Evolutionary conservation across 2,888 invertebrate species (phyloP), one percentile per base, ranked within the genome.

Genomic region (Nomada ruficornis): DNA sequence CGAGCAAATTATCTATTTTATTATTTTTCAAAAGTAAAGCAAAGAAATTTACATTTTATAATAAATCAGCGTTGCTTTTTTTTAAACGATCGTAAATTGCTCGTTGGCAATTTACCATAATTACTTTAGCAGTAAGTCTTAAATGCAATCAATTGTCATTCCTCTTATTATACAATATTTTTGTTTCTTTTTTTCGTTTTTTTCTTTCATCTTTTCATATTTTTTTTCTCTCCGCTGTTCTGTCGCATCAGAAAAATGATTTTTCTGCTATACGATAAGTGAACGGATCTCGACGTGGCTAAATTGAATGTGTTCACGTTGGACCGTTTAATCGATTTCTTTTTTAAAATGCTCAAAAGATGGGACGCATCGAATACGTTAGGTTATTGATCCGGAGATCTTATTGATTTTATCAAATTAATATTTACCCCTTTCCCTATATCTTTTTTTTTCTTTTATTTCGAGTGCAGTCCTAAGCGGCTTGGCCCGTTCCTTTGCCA

Each of bases 401-500:
- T 70, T 72, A 54, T 68, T 60, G 13, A 54, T 83, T 83, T 83
- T 83, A 83, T 74, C 71, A 18, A 64, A 47, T 77, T 50, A 20
- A 47, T 63, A 52, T 62, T 29, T 44, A 36, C 47, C 64, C 62
- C 15, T 54, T 20, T 52, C 36, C 26, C 65, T 62, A 36, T 44
- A 59, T 11, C 50, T 67, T 70, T 50, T 65, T 60, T 64, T 74
- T 68, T 52, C 20, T 78, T 82, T 84, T 80, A 75, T 47, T 84
- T 86, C 60, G 62, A 70, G 73, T 67, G 63, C 57, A 81, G 71
- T 82, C 81, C 77, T 80, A 59, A 80, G 88, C 90, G 83, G 82
- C 75, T 79, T 88, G 83, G 80, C 81, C 75, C 74, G 54, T 89
- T 87, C 74, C 82, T 80, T 72, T 79, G 74, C 76, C 83, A 72